Base-by-base conservation (phyloP, 2,113 vertebrate genomes). In the Vidua chalybeata region DNA sequence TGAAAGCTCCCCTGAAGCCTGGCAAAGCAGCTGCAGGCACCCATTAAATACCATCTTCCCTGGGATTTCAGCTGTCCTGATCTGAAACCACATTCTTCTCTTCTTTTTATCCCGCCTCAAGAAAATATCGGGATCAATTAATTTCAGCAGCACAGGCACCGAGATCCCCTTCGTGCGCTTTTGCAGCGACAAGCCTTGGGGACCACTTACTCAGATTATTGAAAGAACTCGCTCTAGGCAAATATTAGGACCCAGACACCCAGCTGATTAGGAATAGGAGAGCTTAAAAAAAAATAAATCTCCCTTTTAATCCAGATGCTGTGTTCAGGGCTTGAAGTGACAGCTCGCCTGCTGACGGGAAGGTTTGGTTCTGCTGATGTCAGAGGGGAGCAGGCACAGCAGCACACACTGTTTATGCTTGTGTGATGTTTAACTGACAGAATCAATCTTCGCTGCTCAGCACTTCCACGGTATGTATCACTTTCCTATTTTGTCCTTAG, bases 361-460 rank as follows among this genome's bases (percentile, higher is more conserved):
- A 83, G 37, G 88, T 77, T 77, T 90, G 72, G 75, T 4, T 31
- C 15, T 22, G 74, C 7, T 88, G 86, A 51, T 84, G 84, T 67
- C 89, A 55, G 75, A 51, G 80, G 82, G 68, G 56, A 84, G 49
- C 46, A 33, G 68, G n/a, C 61, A 81, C 5, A 15, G 87, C 58
- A 56, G 64, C 39, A 12, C 4, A 41, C 26, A 2, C 87, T 72
- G 41, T 43, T 84, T 81, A 68, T 55, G 39, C 74, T 17, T 61
- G 30, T 59, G 30, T 77, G 86, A 35, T 86, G 37, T 88, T 88
- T 90, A 88, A 88, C 67, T 76, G 83, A 66, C 94, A 93, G 81
- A 61, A 85, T 84, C 84, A 87, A 78, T 82, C 89, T 79, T 43
- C 2, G 1, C 41, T 59, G 84, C 83, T 90, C 73, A 77, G 91